A percentile compares a stretch with the other conserved stretches of the same genome.
phyloP scores from a whole-genome alignment of 1,140 invertebrate species.

The Phymastichus coffea region DNA sequence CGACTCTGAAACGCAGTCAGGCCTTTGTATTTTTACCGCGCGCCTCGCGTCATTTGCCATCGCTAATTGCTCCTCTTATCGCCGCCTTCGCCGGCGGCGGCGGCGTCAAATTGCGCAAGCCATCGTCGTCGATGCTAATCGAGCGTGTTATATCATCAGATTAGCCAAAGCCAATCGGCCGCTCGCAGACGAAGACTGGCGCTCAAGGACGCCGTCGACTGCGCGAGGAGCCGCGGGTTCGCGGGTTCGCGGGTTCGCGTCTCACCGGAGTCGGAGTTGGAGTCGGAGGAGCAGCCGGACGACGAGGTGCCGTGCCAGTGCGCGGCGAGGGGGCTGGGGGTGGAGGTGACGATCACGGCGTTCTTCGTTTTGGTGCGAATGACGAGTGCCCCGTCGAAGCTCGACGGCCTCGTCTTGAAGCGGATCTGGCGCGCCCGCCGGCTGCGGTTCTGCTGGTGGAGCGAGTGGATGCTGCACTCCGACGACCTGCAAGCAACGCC shows the following conservation, averaged over 20 bases:
- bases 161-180: no score
- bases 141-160: no score
- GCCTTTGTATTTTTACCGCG: background rate
- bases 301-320: constrained; percentile 37
- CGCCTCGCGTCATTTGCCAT: no score
- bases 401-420: constrained; percentile 39
- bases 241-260: background rate
- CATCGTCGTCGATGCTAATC: no score
- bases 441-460: constrained; percentile 39
- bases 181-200: no score
- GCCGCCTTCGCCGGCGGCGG: no score
- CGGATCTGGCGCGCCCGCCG: constrained; percentile 37
- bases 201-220: no score
- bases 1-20: constrained; percentile 18
- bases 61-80: background rate
- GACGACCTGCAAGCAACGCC: background rate
- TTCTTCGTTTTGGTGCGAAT: constrained; percentile 35
- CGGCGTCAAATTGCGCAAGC: no score
- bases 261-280: constrained; percentile 31
- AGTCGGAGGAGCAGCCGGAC: constrained; percentile 40
- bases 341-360: constrained; percentile 34
- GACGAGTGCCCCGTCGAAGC: constrained; percentile 42
- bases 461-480: constrained; percentile 30
- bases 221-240: no score
- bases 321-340: constrained; percentile 29